Base-by-base conservation (phyloP, 2,797 vertebrate species). In the Malurus leucopterus region DNA sequence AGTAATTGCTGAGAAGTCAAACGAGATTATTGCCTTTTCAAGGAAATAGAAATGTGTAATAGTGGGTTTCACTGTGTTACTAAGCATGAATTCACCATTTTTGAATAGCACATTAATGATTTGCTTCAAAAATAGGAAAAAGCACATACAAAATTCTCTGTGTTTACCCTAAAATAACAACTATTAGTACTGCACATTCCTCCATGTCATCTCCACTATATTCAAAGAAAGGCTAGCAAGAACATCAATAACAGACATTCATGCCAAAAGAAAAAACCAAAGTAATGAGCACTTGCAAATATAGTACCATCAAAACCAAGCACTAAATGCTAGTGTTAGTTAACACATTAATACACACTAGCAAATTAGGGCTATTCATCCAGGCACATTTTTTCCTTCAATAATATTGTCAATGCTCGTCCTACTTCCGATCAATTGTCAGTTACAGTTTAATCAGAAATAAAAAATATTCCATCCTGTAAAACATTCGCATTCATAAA, bases 101-200 rank as follows among this genome's bases (percentile, higher is more conserved):
- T 55, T 78, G 26, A 79, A 27, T 38, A 90, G 36, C 29, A 23
- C 34, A 40, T 72, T 72, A 90, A 83, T 47, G 61, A 49, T 90
- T 81, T 71, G 50, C 70, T 89, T 87, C 41, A 88, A 84, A 89
- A 85, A 36, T 40, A 84, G 53, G 67, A 74, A 90, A 90, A 88
- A 76, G 27, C 43, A 84, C 38, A 41, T 32, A 44, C 1, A 29
- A 91, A 92, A 84, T 83, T 70, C 51, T 85, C 81, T 50, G 47
- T 53, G 72, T 77, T 86, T 69, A 58, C 49, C 34, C 70, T 88
- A 86, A 86, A 93, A 86, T 70, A 91, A 90, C 65, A 91, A 61
- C 53, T 73, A 54, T 65, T 85, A 91, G 64, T 47, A 84, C 86
- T 81, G 83, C 84, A 78, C 85, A 81, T 80, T 93, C 77, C n/a